These are phyloP conservation scores for Drosophila cracens DNA, from an alignment of 2,888 invertebrate species.

Conservation along the genomic window DNA sequence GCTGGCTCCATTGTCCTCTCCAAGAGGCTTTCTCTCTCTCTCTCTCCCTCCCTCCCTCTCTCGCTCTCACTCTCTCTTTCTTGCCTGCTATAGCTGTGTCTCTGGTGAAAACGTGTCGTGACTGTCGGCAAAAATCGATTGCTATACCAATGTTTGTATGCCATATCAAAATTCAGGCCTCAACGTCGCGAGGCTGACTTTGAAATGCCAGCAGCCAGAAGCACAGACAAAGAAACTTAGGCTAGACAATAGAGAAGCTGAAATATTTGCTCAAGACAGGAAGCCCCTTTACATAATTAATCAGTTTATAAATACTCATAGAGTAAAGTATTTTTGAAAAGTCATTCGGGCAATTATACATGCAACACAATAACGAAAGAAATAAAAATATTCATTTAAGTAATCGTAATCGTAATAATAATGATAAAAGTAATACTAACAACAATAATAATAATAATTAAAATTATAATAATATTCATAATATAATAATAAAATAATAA, in stretches of 20 bases:
- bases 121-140: slow-evolving; percentile 58
- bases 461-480: background rate
- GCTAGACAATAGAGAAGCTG: slow-evolving; percentile 56
- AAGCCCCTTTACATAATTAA: slow-evolving; percentile 77
- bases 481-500: background rate
- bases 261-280: slow-evolving; percentile 78
- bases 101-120: slow-evolving; percentile 63
- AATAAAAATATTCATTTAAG: background rate
- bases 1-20: slow-evolving; percentile 58
- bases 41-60: background rate
- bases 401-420: background rate
- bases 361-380: background rate
- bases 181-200: slow-evolving; percentile 48
- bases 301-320: slow-evolving; percentile 69
- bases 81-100: background rate
- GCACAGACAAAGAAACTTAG: slow-evolving; percentile 42
- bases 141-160: slow-evolving; percentile 22
- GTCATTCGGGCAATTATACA: slow-evolving; percentile 32
- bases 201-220: slow-evolving; percentile 54
- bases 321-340: slow-evolving; percentile 24
- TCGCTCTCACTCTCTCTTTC: background rate
- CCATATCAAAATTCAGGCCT: slow-evolving; percentile 36
- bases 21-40: slow-evolving; percentile 1
- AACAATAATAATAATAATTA: background rate
- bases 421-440: background rate